phyloP scores from a whole-genome alignment of 2,888 invertebrate genomes.

The Ommatoiulus sabulosus region DNA sequence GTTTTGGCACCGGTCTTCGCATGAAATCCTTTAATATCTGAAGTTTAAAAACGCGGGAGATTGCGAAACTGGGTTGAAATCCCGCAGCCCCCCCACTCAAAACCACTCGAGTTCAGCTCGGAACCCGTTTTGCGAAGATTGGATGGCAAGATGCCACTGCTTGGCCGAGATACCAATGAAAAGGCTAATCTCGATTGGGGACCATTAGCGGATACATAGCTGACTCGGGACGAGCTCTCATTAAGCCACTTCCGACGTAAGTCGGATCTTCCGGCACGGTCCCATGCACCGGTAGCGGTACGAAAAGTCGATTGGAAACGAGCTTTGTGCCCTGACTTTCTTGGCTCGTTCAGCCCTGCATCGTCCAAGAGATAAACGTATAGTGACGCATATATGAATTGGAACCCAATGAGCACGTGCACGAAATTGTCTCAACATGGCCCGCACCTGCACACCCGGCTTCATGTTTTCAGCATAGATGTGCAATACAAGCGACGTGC shows the following conservation, averaged over 20 bases:
- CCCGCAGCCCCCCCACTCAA: conserved; percentile 8
- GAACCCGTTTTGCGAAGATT: background rate
- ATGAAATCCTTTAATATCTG: conserved; percentile 27
- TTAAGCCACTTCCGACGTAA: conserved; percentile 12
- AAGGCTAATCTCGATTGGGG: conserved; percentile 23
- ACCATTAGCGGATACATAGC: background rate
- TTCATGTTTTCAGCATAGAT: background rate
- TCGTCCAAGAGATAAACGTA: no score
- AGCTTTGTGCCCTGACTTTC: background rate
- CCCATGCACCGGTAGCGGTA: background rate
- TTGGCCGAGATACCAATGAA: conserved; percentile 13
- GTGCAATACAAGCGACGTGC: background rate
- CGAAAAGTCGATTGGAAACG: background rate
- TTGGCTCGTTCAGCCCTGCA: background rate
- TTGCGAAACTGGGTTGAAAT: conserved; percentile 21
- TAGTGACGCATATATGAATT: background rate
- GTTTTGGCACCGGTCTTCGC: conserved; percentile 7
- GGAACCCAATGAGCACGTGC: no score
- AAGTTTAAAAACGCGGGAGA: conserved; percentile 1
- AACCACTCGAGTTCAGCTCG: background rate
- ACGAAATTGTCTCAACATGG: background rate
- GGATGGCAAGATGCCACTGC: conserved; percentile 21
- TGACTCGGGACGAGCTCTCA: background rate
- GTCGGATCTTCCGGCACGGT: background rate
- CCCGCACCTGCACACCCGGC: background rate